phyloP scores from a whole-genome alignment of 2,888 invertebrate genomes.

The Mimachlamys varia region DNA sequence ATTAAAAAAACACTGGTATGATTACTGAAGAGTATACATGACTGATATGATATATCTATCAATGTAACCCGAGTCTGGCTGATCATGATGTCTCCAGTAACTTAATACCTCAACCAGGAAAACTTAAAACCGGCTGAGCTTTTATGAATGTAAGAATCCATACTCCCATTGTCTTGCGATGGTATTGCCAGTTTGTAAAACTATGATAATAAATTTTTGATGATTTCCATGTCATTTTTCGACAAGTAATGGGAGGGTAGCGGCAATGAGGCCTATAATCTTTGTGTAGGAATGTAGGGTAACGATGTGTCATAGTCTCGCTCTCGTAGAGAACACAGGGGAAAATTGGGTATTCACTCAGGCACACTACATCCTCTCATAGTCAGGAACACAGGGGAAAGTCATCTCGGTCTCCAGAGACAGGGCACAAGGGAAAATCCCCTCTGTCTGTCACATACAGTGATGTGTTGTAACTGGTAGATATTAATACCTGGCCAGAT shows the following conservation, averaged over 20 bases:
- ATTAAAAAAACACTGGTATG: neutral
- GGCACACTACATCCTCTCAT: neutral
- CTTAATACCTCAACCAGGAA: no score
- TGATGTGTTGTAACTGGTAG: neutral
- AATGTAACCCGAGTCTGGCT: neutral
- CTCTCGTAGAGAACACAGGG: neutral
- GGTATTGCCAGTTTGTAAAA: neutral
- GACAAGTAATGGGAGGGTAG: neutral
- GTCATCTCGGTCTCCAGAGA: no score
- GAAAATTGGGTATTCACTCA: neutral
- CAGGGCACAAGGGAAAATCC: no score
- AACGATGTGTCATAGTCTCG: neutral
- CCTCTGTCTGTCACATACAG: neutral
- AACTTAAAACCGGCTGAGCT: no score
- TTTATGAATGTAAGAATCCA: neutral
- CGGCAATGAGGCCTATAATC: neutral
- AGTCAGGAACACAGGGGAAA: no score
- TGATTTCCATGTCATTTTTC: neutral
- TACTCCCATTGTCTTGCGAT: neutral
- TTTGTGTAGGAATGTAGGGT: neutral
- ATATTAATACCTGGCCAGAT: no score
- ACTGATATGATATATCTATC: neutral
- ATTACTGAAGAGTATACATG: slow-evolving; percentile 4
- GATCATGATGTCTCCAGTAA: neutral
- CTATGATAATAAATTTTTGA: slow-evolving; percentile 8